Conservation (phyloP, 2,888 invertebrate species). For the Athalia circularis region DNA sequence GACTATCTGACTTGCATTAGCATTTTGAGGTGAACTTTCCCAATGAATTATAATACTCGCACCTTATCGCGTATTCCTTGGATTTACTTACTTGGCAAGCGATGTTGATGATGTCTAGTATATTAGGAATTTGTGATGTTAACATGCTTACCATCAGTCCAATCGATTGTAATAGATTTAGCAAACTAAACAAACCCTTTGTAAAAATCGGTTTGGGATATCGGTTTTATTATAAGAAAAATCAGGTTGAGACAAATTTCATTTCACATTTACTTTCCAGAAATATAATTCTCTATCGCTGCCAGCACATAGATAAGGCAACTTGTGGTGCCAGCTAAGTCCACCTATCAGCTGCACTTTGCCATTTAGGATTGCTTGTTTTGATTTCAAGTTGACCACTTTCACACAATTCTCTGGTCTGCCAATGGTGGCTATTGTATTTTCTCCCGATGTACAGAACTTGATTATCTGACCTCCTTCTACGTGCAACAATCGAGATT, state of each 20-base stretch:
- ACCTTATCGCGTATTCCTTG: too few relatives aligned
- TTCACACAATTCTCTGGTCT: conserved; percentile 81
- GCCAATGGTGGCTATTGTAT: conserved; percentile 81
- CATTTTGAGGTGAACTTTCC: not conserved
- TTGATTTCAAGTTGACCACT: conserved; percentile 78
- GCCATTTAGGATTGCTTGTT: conserved; percentile 77
- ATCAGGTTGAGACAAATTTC: conserved; percentile 47
- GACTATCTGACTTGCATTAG: not conserved
- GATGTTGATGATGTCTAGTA: too few relatives aligned
- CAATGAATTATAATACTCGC: too few relatives aligned
- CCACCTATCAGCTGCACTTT: conserved; percentile 77
- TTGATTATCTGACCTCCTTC: conserved; percentile 80
- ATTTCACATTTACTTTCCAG: conserved; percentile 77
- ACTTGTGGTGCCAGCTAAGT: conserved; percentile 79
- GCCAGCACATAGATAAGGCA: conserved; percentile 79
- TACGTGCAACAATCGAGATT: conserved; percentile 78
- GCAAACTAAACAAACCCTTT: too few relatives aligned
- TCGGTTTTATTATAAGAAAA: too few relatives aligned
- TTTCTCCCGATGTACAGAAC: conserved; percentile 80
- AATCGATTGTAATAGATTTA: too few relatives aligned
- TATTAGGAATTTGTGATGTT: too few relatives aligned
- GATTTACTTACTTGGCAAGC: too few relatives aligned
- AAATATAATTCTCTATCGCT: conserved; percentile 79
- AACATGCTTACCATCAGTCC: too few relatives aligned
- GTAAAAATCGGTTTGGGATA: too few relatives aligned